Conservation (phyloP, 2,888 invertebrate genomes). For the Bellardia pandia region DNA sequence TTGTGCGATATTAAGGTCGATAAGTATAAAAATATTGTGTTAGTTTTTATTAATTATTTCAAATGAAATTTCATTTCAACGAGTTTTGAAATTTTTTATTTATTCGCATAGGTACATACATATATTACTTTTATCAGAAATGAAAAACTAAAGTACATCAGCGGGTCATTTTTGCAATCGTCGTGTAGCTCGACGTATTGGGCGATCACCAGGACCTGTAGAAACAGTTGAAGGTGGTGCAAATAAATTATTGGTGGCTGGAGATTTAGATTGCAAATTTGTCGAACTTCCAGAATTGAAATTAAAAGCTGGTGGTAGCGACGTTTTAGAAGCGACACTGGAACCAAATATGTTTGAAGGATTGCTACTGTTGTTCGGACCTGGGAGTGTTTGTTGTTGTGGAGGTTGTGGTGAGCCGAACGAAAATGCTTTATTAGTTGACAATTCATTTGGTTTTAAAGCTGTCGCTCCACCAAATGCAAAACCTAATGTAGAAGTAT, state of each 20-base stretch:
- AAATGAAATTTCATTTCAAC: background rate
- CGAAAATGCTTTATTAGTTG: constrained; percentile 75
- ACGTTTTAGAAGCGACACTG: constrained; percentile 46
- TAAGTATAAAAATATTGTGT: too few species aligned
- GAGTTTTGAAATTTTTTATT: background rate
- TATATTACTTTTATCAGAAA: background rate
- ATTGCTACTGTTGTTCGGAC: background rate
- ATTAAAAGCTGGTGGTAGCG: constrained; percentile 72
- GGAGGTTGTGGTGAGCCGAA: constrained; percentile 72
- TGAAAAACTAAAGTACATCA: constrained; percentile 40
- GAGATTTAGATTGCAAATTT: constrained; percentile 42
- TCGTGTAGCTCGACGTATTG: constrained; percentile 79
- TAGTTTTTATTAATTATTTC: background rate
- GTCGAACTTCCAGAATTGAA: constrained; percentile 73
- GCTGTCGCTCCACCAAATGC: constrained; percentile 74
- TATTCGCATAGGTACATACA: background rate
- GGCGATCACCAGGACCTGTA: constrained; percentile 75
- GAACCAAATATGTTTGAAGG: constrained; percentile 74
- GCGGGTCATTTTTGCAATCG: constrained; percentile 78
- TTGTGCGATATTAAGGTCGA: too few species aligned
- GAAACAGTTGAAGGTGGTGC: constrained; percentile 71
- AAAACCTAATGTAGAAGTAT: constrained; percentile 71
- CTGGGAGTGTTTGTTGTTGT: constrained; percentile 21
- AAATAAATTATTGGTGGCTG: constrained; percentile 76
- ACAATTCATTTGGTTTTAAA: constrained; percentile 45